phyloP scores from a whole-genome alignment of 2,113 vertebrate genomes.

The Suncus etruscus region DNA sequence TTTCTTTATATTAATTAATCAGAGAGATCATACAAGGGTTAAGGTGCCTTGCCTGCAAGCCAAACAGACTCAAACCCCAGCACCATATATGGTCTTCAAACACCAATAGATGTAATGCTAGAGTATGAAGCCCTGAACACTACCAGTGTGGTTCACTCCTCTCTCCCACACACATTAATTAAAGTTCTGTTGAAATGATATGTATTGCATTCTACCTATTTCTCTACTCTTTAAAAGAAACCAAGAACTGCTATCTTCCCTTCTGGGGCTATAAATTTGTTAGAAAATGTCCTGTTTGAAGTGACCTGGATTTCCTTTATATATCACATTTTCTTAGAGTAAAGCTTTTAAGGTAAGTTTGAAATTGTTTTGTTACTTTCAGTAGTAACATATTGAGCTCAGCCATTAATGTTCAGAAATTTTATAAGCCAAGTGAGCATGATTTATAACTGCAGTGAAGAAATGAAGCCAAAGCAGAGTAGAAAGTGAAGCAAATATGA shows the following conservation, averaged over 20 bases:
- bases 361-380: conserved; percentile 3
- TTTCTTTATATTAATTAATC: background rate
- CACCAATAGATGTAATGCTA: too few relatives aligned
- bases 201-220: background rate
- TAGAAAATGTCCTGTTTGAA: background rate
- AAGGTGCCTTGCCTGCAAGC: too few relatives aligned
- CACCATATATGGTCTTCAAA: too few relatives aligned
- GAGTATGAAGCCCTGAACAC: too few relatives aligned
- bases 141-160: too few relatives aligned
- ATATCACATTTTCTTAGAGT: background rate
- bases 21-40: too few relatives aligned
- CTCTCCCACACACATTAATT: background rate
- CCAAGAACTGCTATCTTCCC: background rate
- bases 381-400: background rate
- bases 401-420: background rate
- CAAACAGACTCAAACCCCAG: too few relatives aligned
- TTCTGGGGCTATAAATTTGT: background rate
- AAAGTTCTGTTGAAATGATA: background rate
- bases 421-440: background rate
- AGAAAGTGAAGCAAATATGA: background rate
- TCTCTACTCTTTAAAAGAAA: background rate
- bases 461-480: background rate
- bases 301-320: background rate
- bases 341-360: background rate
- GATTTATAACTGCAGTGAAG: background rate